A percentile compares a stretch with the other conserved stretches of the same genome.
These are phyloP conservation scores for Mythimna albipuncta DNA, from an alignment of 2,888 invertebrate species.

Conservation along the genomic window DNA sequence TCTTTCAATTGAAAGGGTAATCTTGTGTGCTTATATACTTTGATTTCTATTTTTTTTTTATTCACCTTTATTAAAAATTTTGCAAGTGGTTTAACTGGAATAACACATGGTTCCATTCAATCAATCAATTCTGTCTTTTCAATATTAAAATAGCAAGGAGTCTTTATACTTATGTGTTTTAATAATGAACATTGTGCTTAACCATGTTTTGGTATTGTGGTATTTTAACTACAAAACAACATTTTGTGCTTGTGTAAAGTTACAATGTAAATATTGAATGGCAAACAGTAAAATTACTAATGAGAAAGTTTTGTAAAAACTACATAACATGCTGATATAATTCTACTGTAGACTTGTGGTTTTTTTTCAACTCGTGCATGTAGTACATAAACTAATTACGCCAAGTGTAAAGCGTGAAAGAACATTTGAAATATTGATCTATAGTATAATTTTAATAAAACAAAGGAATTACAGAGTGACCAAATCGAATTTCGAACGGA, in stretches of 20 bases:
- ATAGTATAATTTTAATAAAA: neutral
- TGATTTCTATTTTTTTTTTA: neutral
- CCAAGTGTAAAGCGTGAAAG: constrained; percentile 3
- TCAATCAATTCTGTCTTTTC: constrained; percentile 31
- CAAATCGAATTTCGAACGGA: constrained; percentile 29
- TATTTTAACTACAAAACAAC: neutral
- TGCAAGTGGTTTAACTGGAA: neutral
- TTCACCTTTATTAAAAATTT: neutral
- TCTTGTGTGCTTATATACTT: too few relatives aligned
- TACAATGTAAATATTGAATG: constrained; percentile 14
- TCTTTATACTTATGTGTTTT: neutral
- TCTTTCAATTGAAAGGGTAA: too few relatives aligned
- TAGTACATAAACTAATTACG: neutral
- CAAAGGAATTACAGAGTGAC: constrained; percentile 10
- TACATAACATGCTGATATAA: constrained; percentile 54
- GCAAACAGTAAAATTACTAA: constrained; percentile 30
- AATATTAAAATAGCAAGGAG: neutral
- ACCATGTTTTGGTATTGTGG: neutral
- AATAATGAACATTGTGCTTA: neutral
- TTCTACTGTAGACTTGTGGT: constrained; percentile 25
- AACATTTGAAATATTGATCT: neutral
- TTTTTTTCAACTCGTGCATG: constrained; percentile 24
- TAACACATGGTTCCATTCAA: constrained; percentile 30
- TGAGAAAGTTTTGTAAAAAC: constrained; percentile 58
- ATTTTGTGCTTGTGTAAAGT: constrained; percentile 20